Conservation (phyloP, 2,888 invertebrate genomes). For the Argyra leucocephala region DNA sequence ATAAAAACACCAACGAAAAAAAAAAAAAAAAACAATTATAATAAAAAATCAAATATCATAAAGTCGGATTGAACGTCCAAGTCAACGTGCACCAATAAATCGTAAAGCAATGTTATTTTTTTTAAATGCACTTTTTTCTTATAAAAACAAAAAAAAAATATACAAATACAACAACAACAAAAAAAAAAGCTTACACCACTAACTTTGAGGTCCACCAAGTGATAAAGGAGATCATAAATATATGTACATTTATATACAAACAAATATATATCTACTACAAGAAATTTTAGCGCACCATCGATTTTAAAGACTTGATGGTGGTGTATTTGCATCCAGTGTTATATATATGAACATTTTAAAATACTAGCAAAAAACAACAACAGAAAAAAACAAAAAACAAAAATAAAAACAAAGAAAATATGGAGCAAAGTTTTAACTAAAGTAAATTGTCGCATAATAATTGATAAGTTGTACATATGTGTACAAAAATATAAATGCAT, state of each 20-base stretch:
- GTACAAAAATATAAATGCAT: neutral
- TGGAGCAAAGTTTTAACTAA: constrained; percentile 1
- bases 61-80: neutral
- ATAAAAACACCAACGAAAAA: constrained; percentile 16
- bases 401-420: neutral
- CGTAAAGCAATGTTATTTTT: neutral
- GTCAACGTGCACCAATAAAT: constrained; percentile 2
- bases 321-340: neutral
- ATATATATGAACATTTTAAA: neutral
- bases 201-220: constrained; percentile 4
- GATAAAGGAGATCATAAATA: neutral
- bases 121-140: no score
- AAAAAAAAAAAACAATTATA: no score
- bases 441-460: constrained; percentile 6
- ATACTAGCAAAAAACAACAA: neutral
- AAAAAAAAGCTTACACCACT: constrained; percentile 2
- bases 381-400: neutral
- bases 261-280: neutral
- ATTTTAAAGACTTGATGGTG: neutral
- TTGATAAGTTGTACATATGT: neutral
- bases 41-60: no score
- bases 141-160: neutral
- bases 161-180: neutral
- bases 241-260: neutral
- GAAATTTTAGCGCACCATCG: neutral